Percentiles rank a stretch among this genome's conserved stretches.
Evolutionary conservation across 2,797 vertebrate genomes (phyloP).

Genomic region (Philypnodon macrostomus): DNA sequence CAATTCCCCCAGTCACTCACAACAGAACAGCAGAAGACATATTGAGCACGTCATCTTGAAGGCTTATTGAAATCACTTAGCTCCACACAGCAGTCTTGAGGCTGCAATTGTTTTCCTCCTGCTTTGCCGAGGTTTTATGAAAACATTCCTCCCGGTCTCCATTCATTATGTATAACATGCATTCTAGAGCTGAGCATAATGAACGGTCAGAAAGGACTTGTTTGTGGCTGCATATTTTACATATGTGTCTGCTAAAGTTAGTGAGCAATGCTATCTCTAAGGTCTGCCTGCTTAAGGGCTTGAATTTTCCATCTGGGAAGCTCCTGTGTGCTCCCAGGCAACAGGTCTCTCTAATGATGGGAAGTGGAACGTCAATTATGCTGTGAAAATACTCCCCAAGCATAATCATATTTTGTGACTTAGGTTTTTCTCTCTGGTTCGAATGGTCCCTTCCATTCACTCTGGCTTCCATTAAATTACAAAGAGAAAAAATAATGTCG

Average conservation of each 20-base stretch:
- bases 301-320: constrained; percentile 39
- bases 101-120: constrained; percentile 25
- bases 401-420: constrained; percentile 45
- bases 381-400: constrained; percentile 38
- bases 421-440: too few relatives aligned
- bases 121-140: constrained; percentile 30
- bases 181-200: constrained; percentile 34
- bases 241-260: constrained; percentile 30
- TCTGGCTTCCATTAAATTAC: constrained; percentile 19
- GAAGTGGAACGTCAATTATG: constrained; percentile 55
- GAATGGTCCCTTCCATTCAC: constrained; percentile 16
- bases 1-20: constrained; percentile 29
- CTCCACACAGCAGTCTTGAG: constrained; percentile 24
- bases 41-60: constrained; percentile 12
- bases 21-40: constrained; percentile 17
- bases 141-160: constrained; percentile 32
- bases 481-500: constrained; percentile 21
- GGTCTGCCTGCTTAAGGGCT: constrained; percentile 43
- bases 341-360: constrained; percentile 63
- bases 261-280: constrained; percentile 36
- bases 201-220: constrained; percentile 32
- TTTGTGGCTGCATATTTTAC: constrained; percentile 44
- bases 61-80: constrained; percentile 27
- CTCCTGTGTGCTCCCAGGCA: constrained; percentile 50
- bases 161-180: constrained; percentile 49